These are phyloP conservation scores for Myrmecophaga tridactyla DNA, from an alignment of 2,113 vertebrate species.

Conservation along the genomic window DNA sequence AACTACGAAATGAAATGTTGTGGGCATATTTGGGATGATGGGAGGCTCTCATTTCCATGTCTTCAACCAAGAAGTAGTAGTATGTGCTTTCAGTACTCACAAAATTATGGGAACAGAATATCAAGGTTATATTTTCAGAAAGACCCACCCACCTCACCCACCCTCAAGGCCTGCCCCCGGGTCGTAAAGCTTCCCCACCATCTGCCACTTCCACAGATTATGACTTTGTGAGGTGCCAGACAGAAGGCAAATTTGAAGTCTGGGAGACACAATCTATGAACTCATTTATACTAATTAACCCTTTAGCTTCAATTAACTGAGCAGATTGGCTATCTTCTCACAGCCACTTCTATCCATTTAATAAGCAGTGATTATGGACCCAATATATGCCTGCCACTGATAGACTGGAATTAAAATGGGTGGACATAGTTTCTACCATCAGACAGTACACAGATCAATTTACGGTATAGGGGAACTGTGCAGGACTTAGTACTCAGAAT, in stretches of 20 bases:
- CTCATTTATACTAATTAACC: constrained; percentile 67
- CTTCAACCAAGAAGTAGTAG: not conserved
- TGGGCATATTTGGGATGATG: not conserved
- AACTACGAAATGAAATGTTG: constrained; percentile 2
- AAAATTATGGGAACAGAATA: not conserved
- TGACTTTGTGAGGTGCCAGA: constrained; percentile 30
- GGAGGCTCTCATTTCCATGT: not conserved
- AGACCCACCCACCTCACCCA: not conserved
- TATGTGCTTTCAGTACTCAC: not conserved
- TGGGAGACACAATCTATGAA: constrained; percentile 54
- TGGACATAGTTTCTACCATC: not conserved
- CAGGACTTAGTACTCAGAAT: not conserved
- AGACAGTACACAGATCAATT: not conserved
- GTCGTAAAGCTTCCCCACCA: constrained; percentile 48
- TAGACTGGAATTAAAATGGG: not conserved
- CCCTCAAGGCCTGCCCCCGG: not conserved
- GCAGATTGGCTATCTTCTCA: constrained; percentile 25
- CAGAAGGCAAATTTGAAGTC: constrained; percentile 71
- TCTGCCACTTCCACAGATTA: constrained; percentile 68
- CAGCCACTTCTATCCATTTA: not conserved
- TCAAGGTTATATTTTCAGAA: not conserved
- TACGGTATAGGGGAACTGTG: not conserved
- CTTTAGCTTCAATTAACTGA: constrained; percentile 70
- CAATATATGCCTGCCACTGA: not conserved
- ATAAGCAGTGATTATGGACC: not conserved